These are phyloP conservation scores for Pseudomyrmex sp. DNA, from an alignment of 1,140 invertebrate genomes.

Conservation along the genomic window DNA sequence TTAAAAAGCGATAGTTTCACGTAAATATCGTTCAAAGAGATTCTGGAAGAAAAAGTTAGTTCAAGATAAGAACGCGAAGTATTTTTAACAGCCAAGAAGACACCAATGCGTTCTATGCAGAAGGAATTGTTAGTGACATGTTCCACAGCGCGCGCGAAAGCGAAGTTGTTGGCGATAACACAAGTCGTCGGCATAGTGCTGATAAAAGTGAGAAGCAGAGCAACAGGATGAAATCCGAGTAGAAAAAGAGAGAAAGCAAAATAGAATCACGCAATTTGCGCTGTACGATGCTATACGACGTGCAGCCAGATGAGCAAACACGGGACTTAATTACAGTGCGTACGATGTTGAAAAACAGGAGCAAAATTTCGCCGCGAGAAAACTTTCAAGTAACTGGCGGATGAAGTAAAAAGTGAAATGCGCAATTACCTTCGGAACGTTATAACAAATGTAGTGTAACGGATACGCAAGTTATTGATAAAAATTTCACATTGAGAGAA, in stretches of 20 bases:
- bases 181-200: not conserved
- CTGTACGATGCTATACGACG: not conserved
- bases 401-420: not conserved
- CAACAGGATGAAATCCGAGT: slow-evolving; percentile 34
- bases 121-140: slow-evolving; percentile 23
- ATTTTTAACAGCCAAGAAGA: not conserved
- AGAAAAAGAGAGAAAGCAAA: slow-evolving; percentile 53
- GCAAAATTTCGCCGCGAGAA: slow-evolving; percentile 1
- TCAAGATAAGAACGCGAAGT: not conserved
- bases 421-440: not conserved
- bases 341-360: not conserved
- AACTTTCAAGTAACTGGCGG: slow-evolving; percentile 22
- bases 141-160: not conserved
- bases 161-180: slow-evolving; percentile 22
- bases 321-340: slow-evolving; percentile 27
- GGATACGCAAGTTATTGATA: slow-evolving; percentile 6
- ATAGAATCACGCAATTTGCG: slow-evolving; percentile 36
- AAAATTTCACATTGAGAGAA: not conserved
- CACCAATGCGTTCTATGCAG: not conserved
- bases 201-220: slow-evolving; percentile 45
- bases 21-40: slow-evolving; percentile 11
- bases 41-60: not conserved
- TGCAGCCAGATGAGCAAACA: not conserved
- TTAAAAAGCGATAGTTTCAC: slow-evolving; percentile 14
- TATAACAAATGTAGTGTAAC: slow-evolving; percentile 31